A percentile compares a stretch with the other conserved stretches of the same genome.
Evolutionary conservation across 2,888 invertebrate genomes (phyloP).

Genomic region (Lysandra bellargus): DNA sequence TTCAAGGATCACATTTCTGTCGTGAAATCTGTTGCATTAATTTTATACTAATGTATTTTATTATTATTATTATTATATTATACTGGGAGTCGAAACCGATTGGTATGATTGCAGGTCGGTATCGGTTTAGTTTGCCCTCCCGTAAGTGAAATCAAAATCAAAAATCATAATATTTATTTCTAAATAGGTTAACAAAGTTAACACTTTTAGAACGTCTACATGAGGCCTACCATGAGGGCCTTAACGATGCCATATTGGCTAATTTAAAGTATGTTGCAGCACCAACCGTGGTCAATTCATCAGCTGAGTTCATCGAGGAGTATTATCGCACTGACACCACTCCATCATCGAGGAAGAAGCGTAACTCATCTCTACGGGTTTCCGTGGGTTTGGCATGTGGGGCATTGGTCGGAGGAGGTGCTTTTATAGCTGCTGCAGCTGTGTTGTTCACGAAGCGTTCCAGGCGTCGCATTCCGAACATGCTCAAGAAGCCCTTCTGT

Average conservation of each 20-base stretch:
- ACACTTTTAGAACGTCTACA: no score
- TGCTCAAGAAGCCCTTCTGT: constrained; percentile 74
- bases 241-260: background rate
- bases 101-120: no score
- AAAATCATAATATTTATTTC: no score
- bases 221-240: no score
- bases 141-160: no score
- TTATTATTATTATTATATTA: no score
- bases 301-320: constrained; percentile 81
- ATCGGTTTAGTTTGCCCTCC: no score
- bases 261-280: constrained; percentile 55
- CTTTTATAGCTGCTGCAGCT: constrained; percentile 82
- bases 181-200: no score
- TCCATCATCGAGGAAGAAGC: constrained; percentile 66
- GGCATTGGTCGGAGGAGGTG: constrained; percentile 75
- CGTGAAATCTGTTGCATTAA: no score
- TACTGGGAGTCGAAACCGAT: no score
- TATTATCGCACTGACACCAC: constrained; percentile 78
- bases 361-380: constrained; percentile 74
- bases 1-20: no score
- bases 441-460: constrained; percentile 82
- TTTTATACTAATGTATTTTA: no score
- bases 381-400: constrained; percentile 71
- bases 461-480: constrained; percentile 63
- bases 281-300: constrained; percentile 80